A percentile compares a stretch with the other conserved stretches of the same genome.
Evolutionary conservation across 2,797 vertebrate species (phyloP).

Genomic region (Centroberyx gerrardi): DNA sequence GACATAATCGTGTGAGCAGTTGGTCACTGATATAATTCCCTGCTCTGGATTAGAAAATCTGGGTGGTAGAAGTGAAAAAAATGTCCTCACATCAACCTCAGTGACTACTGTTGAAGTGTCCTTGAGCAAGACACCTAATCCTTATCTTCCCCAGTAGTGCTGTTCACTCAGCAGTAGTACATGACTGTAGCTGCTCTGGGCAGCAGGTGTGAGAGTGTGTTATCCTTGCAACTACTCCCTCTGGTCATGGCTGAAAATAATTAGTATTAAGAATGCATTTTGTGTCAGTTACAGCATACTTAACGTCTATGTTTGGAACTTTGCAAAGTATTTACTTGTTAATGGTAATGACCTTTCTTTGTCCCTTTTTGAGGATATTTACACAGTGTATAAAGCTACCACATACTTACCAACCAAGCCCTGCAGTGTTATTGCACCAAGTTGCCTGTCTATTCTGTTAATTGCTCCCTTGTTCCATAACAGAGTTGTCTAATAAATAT

Average conservation of each 20-base stretch:
- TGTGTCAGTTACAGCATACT: background rate
- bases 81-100: slow-evolving; percentile 21
- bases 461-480: slow-evolving; percentile 64
- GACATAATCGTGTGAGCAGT: background rate
- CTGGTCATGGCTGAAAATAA: background rate
- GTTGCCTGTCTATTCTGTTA: slow-evolving; percentile 61
- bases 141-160: background rate
- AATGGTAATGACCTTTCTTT: slow-evolving; percentile 63
- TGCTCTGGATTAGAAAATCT: background rate
- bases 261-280: background rate
- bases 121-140: slow-evolving; percentile 13
- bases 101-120: background rate
- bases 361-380: slow-evolving; percentile 54
- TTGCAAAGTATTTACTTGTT: slow-evolving; percentile 45
- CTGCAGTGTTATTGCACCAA: slow-evolving; percentile 52
- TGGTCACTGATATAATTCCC: background rate
- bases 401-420: slow-evolving; percentile 53
- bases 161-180: too few relatives aligned
- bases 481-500: slow-evolving; percentile 69
- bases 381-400: slow-evolving; percentile 57
- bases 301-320: slow-evolving; percentile 13
- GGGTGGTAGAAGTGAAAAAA: slow-evolving; percentile 31
- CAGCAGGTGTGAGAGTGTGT: background rate
- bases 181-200: background rate
- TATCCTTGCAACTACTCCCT: too few relatives aligned